These are phyloP conservation scores for Dynastes tityus DNA, from an alignment of 2,888 invertebrate species.

Conservation along the genomic window DNA sequence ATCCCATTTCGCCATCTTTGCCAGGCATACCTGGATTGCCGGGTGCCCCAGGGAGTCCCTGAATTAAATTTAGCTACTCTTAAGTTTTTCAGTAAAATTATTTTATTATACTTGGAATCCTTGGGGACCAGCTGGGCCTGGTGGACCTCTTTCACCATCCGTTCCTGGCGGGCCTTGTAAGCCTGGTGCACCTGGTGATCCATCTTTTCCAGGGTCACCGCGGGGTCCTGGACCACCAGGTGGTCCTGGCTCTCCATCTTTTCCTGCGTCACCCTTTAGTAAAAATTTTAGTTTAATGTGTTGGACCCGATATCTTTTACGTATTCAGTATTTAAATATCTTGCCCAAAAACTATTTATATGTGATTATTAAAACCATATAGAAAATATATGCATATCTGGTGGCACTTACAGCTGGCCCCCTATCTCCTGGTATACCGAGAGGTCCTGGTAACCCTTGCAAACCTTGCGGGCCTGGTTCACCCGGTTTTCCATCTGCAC, in stretches of 20 bases:
- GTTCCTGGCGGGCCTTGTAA: constrained; percentile 81
- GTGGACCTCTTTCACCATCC: constrained; percentile 83
- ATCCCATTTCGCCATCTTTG: constrained; percentile 86
- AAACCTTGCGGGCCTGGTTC: constrained; percentile 86
- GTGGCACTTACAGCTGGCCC: constrained; percentile 76
- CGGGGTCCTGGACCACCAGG: constrained; percentile 84
- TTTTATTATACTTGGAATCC: constrained; percentile 80
- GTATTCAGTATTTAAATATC: no score
- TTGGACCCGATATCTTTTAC: no score
- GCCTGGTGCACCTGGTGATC: constrained; percentile 83
- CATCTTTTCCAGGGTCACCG: constrained; percentile 86
- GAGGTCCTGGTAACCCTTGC: constrained; percentile 85
- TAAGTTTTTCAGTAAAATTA: not conserved
- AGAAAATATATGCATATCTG: no score
- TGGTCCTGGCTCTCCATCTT: constrained; percentile 85
- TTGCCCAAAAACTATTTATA: no score
- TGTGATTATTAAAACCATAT: no score
- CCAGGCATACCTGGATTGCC: constrained; percentile 83
- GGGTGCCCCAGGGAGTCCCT: constrained; percentile 79
- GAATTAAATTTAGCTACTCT: constrained; percentile 18
- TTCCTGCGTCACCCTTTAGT: constrained; percentile 82
- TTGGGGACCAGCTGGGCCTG: constrained; percentile 83
- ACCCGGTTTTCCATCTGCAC: constrained; percentile 89
- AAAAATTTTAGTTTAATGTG: no score
- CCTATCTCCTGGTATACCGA: constrained; percentile 85